phyloP scores from a whole-genome alignment of 2,113 vertebrate genomes.

The Beaufortia kweichowensis region DNA sequence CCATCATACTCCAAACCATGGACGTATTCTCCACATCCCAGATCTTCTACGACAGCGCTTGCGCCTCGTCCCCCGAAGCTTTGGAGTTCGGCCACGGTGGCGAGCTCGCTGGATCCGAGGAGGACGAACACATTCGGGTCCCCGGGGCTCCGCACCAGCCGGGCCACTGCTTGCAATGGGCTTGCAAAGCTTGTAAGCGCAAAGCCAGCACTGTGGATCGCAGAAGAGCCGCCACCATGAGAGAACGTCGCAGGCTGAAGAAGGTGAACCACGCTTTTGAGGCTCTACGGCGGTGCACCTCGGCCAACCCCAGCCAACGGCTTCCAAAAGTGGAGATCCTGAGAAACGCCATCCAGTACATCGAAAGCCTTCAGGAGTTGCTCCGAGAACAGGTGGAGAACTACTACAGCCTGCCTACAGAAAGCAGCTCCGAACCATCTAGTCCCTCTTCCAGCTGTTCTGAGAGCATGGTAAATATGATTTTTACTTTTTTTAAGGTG shows the following conservation, averaged over 20 bases:
- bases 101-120: slow-evolving; percentile 79
- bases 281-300: slow-evolving; percentile 89
- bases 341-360: slow-evolving; percentile 95
- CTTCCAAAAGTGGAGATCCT: slow-evolving; percentile 98
- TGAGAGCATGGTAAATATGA: slow-evolving; percentile 88
- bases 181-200: slow-evolving; percentile 96
- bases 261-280: slow-evolving; percentile 98
- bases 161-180: slow-evolving; percentile 95
- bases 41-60: slow-evolving; percentile 86
- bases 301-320: slow-evolving; percentile 90
- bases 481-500: not conserved
- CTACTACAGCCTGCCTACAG: slow-evolving; percentile 83
- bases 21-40: slow-evolving; percentile 87
- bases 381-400: slow-evolving; percentile 90
- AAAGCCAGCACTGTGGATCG: slow-evolving; percentile 90
- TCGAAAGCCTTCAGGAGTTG: slow-evolving; percentile 93
- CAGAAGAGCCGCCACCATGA: slow-evolving; percentile 93
- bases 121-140: slow-evolving; percentile 89
- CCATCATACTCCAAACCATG: slow-evolving; percentile 67
- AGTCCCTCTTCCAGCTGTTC: slow-evolving; percentile 93
- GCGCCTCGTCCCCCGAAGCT: slow-evolving; percentile 84
- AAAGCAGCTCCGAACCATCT: slow-evolving; percentile 85
- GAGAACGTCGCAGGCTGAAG: slow-evolving; percentile 92
- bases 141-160: slow-evolving; percentile 88
- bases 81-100: slow-evolving; percentile 78